phyloP scores from a whole-genome alignment of 92 coral and sea anemone species.

The Zoanthus sociatus region DNA sequence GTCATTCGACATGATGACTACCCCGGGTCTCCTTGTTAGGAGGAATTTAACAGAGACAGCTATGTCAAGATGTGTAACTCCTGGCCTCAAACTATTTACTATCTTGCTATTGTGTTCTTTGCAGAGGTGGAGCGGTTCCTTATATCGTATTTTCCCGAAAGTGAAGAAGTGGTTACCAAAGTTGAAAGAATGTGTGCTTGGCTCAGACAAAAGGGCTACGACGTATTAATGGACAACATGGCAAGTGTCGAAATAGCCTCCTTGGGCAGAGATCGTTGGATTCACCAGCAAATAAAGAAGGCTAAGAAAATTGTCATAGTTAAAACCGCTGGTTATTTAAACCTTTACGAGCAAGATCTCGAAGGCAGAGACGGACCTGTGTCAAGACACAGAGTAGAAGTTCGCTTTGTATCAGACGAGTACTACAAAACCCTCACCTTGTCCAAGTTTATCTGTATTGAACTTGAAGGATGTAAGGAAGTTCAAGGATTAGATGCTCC shows the following conservation, averaged over 20 bases:
- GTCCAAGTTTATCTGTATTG: conserved; percentile 28
- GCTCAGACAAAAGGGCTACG: conserved; percentile 21
- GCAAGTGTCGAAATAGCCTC: conserved; percentile 22
- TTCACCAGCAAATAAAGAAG: conserved; percentile 27
- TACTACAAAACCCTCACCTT: conserved; percentile 20
- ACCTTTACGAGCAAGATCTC: conserved; percentile 5
- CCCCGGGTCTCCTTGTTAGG: no score
- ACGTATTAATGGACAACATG: conserved; percentile 14
- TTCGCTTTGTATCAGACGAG: conserved; percentile 16
- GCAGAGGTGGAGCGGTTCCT: conserved; percentile 11
- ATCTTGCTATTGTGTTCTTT: no score
- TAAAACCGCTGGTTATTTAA: background rate
- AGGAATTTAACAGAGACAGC: no score
- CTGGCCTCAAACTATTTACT: no score
- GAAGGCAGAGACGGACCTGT: background rate
- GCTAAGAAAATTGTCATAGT: conserved; percentile 29
- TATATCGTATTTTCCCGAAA: conserved; percentile 33
- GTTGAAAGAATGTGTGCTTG: conserved; percentile 15
- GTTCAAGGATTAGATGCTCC: background rate
- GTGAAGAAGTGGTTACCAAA: background rate
- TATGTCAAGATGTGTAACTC: no score
- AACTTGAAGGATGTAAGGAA: background rate
- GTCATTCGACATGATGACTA: no score
- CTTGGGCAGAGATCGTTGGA: conserved; percentile 31
- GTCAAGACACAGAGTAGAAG: conserved; percentile 15